Evolutionary conservation across 2,888 invertebrate species (phyloP).

Genomic region (Lithosia quadra): DNA sequence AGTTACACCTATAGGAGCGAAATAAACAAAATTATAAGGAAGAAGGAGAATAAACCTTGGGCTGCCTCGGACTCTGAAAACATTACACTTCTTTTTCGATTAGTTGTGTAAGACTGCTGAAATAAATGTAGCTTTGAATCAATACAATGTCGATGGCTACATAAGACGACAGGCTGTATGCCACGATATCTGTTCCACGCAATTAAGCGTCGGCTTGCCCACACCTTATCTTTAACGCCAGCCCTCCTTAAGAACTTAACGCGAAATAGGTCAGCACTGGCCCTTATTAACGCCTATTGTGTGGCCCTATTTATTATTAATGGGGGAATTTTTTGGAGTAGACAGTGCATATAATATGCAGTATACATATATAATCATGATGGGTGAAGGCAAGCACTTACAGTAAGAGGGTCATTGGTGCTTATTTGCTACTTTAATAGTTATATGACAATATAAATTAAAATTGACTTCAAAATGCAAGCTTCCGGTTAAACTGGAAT

Average conservation of each 20-base stretch:
- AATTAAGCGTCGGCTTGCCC: constrained; percentile 74
- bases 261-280: constrained; percentile 71
- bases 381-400: too few species aligned
- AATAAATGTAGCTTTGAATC: constrained; percentile 1
- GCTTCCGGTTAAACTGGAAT: too few species aligned
- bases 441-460: too few species aligned
- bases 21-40: too few species aligned
- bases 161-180: constrained; percentile 38
- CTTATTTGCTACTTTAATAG: too few species aligned
- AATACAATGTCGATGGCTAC: constrained; percentile 38
- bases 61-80: background rate
- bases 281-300: constrained; percentile 68
- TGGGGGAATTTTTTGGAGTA: constrained; percentile 40
- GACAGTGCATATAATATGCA: too few species aligned
- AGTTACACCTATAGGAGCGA: too few species aligned
- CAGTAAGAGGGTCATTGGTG: too few species aligned
- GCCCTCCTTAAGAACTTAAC: constrained; percentile 77
- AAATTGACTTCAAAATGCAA: too few species aligned
- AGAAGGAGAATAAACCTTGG: background rate
- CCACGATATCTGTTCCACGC: constrained; percentile 68
- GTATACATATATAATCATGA: too few species aligned
- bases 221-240: constrained; percentile 74
- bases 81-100: background rate
- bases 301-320: constrained; percentile 60
- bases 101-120: background rate